Evolutionary conservation across 2,797 vertebrate genomes (phyloP), one percentile per base, ranked within the genome.

Genomic region (Molossus molossus): DNA sequence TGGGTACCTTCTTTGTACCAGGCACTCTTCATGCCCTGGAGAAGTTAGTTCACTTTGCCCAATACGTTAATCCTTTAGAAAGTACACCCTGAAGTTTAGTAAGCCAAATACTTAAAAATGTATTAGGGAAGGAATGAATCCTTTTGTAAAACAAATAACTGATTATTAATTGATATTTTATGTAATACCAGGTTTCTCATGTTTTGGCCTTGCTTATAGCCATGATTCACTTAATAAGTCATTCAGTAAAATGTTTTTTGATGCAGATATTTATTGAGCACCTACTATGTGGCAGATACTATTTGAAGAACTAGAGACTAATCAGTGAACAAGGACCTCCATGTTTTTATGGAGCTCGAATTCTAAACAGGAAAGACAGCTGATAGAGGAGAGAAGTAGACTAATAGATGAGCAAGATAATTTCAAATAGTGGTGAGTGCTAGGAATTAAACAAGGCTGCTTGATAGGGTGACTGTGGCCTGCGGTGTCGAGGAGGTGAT

Each of bases 81-180:
- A 29, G 25, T 55, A 6, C 40, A 81, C 12, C 3, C 3, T 85
- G 55, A 88, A 29, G 72, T 58, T 79, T 73, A 33, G 1, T 88
- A 94, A 87, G 27, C 64, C 60, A 91, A 15, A 27, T 87, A 81
- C 45, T 94, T 96, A 82, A 88, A 94, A 94, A 80, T 95, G 25
- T 48, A n/a, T 82, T 83, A 58, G n/a, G 50, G 27, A 85, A 96
- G 67, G 50, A 82, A 84, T 91, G 57, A 85, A 67, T 87, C 23
- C 4, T 94, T 60, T 81, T 82, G 29, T 88, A 50, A 91, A 84
- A 62, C 33, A 81, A 72, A 9, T 65, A 33, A 84, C 55, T 53
- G 48, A 72, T 76, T 18, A 18, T 21, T 87, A 60, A 40, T 92
- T 20, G 37, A 53, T 80, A 81, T 75, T 87, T 94, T 89, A 91